phyloP scores from a whole-genome alignment of 1,140 invertebrate species.

The Pectinophora gossypiella region DNA sequence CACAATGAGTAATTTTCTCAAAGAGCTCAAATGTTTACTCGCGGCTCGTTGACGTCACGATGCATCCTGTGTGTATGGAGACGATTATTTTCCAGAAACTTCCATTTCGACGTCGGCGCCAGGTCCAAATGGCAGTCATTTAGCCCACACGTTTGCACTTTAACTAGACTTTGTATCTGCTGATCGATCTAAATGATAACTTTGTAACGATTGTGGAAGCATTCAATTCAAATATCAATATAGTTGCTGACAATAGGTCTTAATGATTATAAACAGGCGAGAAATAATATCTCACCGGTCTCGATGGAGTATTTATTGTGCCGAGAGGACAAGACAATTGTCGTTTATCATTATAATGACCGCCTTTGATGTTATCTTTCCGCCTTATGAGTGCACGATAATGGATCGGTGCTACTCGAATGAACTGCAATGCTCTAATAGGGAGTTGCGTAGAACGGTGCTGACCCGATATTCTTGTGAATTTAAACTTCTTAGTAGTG shows the following conservation, averaged over 20 bases:
- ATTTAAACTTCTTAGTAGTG: background rate
- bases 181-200: constrained; percentile 55
- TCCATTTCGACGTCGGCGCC: background rate
- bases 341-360: constrained; percentile 67
- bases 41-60: background rate
- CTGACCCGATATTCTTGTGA: background rate
- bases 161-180: constrained; percentile 41
- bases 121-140: background rate
- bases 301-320: constrained; percentile 63
- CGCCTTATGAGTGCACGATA: constrained; percentile 17
- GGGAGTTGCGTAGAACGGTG: background rate
- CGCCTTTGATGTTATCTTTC: constrained; percentile 69
- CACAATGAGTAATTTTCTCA: background rate
- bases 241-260: constrained; percentile 59
- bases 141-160: constrained; percentile 29
- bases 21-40: background rate
- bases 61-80: constrained; percentile 1
- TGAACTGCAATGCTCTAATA: background rate
- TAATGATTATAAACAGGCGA: constrained; percentile 63
- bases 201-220: constrained; percentile 44
- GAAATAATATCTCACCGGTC: constrained; percentile 62
- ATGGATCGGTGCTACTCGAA: background rate
- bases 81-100: background rate
- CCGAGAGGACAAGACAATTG: constrained; percentile 66
- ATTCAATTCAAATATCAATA: constrained; percentile 68